A percentile compares a stretch with the other conserved stretches of the same genome.
phyloP scores from a whole-genome alignment of 2,113 vertebrate species.

The Macrotus californicus region DNA sequence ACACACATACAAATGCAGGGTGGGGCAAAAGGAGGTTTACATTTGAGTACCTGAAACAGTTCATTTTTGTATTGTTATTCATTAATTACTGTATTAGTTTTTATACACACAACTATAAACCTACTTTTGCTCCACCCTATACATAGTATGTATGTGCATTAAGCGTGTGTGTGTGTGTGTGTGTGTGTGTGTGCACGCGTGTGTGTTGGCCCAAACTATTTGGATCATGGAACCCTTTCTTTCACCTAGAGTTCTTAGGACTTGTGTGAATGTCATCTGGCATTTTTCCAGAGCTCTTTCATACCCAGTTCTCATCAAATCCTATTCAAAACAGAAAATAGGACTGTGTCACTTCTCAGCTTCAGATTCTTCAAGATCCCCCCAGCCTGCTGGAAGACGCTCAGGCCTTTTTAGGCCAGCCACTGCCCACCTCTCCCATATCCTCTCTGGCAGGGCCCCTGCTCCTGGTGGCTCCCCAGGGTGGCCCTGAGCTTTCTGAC shows the following conservation, averaged over 20 bases:
- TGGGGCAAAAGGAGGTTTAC: not conserved
- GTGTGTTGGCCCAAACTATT: not conserved
- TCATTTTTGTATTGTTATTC: not conserved
- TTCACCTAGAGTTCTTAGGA: not conserved
- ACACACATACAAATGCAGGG: not conserved
- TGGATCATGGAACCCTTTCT: not conserved
- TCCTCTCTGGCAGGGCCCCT: not conserved
- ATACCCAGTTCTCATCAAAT: not conserved
- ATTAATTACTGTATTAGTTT: not conserved
- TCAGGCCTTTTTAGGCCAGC: not conserved
- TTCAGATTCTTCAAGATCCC: not conserved
- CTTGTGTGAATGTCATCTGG: not conserved
- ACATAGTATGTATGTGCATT: not conserved
- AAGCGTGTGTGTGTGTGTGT: not conserved
- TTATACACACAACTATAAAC: not conserved
- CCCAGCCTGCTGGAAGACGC: not conserved
- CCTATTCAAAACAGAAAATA: not conserved
- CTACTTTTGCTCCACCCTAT: not conserved
- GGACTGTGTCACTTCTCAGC: not conserved
- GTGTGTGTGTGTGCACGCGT: not conserved
- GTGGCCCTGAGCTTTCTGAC: not conserved
- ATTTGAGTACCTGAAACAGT: not conserved
- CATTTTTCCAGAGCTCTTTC: not conserved
- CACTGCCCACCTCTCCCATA: not conserved
- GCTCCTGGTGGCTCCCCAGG: not conserved